Evolutionary conservation across 2,113 vertebrate species (phyloP).

Genomic region (Sisor rabdophorus): DNA sequence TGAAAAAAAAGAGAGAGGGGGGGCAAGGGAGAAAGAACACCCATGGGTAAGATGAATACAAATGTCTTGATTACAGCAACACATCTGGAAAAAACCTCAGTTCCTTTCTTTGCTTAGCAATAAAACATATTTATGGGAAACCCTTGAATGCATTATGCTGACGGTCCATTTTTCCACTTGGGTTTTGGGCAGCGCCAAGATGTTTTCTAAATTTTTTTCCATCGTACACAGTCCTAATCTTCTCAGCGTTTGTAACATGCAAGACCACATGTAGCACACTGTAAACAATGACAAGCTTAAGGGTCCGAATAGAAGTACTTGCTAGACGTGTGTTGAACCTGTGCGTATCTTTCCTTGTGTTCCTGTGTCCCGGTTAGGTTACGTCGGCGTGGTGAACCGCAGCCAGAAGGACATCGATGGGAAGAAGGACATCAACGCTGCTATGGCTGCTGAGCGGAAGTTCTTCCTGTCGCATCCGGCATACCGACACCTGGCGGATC

Average conservation of each 20-base stretch:
- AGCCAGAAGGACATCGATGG: conserved; percentile 99
- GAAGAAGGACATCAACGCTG: conserved; percentile 91
- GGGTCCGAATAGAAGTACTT: conserved; percentile 51
- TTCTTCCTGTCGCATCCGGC: conserved; percentile 94
- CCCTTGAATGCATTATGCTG: conserved; percentile 65
- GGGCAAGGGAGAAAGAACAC: conserved; percentile 35
- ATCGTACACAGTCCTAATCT: conserved; percentile 27
- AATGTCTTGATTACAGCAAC: conserved; percentile 47
- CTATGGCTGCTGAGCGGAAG: conserved; percentile 91
- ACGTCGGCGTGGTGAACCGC: conserved; percentile 95
- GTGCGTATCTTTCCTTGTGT: background rate
- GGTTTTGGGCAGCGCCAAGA: conserved; percentile 58
- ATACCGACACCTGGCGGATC: conserved; percentile 96
- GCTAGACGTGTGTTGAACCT: conserved; percentile 45
- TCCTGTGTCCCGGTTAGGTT: conserved; percentile 70
- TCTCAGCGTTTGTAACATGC: conserved; percentile 11
- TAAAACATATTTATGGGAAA: conserved; percentile 62
- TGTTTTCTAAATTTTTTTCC: conserved; percentile 61
- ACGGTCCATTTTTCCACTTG: conserved; percentile 65
- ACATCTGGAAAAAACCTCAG: conserved; percentile 57
- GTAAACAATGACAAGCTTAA: conserved; percentile 52
- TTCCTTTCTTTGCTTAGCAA: conserved; percentile 44
- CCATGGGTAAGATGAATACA: conserved; percentile 25
- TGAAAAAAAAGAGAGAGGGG: background rate
- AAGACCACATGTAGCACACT: conserved; percentile 38